Conservation (phyloP, 2,888 invertebrate species). For the Heliconius charithonia region DNA sequence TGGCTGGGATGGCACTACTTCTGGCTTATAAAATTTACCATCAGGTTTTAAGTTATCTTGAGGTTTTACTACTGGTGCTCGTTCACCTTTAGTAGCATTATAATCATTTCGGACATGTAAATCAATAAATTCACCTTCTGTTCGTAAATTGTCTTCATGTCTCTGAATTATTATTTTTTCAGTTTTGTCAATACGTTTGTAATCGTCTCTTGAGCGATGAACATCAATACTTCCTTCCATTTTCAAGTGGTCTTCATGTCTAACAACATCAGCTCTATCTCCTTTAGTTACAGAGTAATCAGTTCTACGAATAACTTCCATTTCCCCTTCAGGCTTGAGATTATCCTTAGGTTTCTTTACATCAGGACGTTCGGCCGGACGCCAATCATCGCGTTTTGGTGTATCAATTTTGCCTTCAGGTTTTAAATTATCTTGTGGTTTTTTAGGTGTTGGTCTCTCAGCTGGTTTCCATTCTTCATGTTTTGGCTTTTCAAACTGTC, state of each 20-base stretch:
- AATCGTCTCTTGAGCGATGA: conserved; percentile 82
- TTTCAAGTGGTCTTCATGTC: conserved; percentile 86
- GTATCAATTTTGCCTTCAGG: conserved; percentile 82
- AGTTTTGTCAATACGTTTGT: conserved; percentile 79
- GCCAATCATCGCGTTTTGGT: conserved; percentile 68
- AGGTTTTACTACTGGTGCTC: conserved; percentile 83
- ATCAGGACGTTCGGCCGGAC: conserved; percentile 71
- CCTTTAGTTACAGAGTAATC: conserved; percentile 80
- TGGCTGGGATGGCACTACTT: conserved; percentile 76
- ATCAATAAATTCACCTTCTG: conserved; percentile 83
- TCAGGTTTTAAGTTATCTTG: conserved; percentile 87
- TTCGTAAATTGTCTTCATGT: conserved; percentile 84
- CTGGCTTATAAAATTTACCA: conserved; percentile 81
- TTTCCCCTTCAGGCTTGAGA: conserved; percentile 85
- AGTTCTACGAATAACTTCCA: conserved; percentile 72
- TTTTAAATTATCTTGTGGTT: conserved; percentile 78
- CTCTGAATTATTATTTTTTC: conserved; percentile 80
- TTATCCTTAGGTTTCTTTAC: conserved; percentile 81
- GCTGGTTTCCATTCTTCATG: conserved; percentile 66
- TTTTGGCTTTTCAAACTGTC: conserved; percentile 72
- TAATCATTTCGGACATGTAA: conserved; percentile 80
- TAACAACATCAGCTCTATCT: conserved; percentile 85
- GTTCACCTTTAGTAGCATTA: conserved; percentile 83
- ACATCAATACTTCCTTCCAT: conserved; percentile 86
- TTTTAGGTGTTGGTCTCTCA: conserved; percentile 70